Conservation (phyloP, 2,888 invertebrate species). For the Tuta absoluta region DNA sequence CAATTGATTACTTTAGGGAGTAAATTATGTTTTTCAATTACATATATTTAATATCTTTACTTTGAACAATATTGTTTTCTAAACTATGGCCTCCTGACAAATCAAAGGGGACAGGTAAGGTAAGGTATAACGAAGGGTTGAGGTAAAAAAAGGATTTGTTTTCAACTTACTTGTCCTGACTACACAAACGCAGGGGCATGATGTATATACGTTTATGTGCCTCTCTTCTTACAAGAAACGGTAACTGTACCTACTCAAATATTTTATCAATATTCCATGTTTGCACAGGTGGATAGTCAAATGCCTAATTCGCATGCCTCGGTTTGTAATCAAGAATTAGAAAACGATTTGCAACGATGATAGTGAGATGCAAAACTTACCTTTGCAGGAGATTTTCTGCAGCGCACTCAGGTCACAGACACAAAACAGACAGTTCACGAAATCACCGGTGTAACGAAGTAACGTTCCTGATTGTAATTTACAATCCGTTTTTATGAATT, state of each 20-base stretch:
- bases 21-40: no score
- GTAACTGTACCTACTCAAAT: not conserved
- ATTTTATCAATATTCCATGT: not conserved
- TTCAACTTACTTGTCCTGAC: no score
- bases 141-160: no score
- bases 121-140: no score
- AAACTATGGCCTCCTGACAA: no score
- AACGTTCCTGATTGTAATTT: slow-evolving; percentile 29
- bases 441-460: slow-evolving; percentile 26
- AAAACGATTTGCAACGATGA: slow-evolving; percentile 18
- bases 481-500: slow-evolving; percentile 33
- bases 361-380: slow-evolving; percentile 23
- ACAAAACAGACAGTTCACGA: slow-evolving; percentile 8
- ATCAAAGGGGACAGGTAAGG: no score
- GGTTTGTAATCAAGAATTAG: slow-evolving; percentile 6
- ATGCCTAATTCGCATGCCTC: not conserved
- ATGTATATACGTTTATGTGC: no score
- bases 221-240: no score
- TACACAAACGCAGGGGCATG: no score
- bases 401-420: not conserved
- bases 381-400: slow-evolving; percentile 21
- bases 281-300: slow-evolving; percentile 1
- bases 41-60: no score
- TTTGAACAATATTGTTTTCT: no score
- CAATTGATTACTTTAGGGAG: not conserved